A percentile compares a stretch with the other conserved stretches of the same genome.
These are phyloP conservation scores for Sesia bembeciformis DNA, from an alignment of 2,888 invertebrate species.

Conservation along the genomic window DNA sequence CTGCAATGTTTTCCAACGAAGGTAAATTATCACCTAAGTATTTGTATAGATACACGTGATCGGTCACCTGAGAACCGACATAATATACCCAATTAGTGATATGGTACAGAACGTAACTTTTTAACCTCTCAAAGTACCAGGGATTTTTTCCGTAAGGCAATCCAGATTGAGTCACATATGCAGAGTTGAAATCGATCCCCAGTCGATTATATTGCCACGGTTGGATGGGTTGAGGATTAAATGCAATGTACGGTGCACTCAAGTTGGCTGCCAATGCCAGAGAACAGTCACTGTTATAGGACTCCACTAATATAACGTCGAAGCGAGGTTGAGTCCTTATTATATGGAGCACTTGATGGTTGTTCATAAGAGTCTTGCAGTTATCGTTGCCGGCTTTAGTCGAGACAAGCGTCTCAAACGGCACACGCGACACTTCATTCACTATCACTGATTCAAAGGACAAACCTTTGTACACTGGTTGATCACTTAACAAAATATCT, in stretches of 20 bases:
- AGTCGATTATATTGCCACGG: conserved; percentile 70
- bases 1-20: conserved; percentile 70
- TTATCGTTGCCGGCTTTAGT: conserved; percentile 67
- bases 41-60: conserved; percentile 59
- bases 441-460: conserved; percentile 64
- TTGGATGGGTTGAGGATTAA: conserved; percentile 71
- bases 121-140: conserved; percentile 60
- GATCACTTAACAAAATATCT: conserved; percentile 65
- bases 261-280: conserved; percentile 79
- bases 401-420: conserved; percentile 60
- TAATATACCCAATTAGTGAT: conserved; percentile 64
- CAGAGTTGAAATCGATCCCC: conserved; percentile 67
- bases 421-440: conserved; percentile 61
- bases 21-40: conserved; percentile 70
- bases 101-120: conserved; percentile 52
- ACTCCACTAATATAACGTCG: conserved; percentile 82
- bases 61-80: conserved; percentile 54
- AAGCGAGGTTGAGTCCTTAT: conserved; percentile 67
- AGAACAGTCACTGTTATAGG: conserved; percentile 83
- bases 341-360: conserved; percentile 70
- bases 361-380: conserved; percentile 61
- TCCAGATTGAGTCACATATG: conserved; percentile 57
- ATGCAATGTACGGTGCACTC: conserved; percentile 76
- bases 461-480: conserved; percentile 51
- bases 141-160: conserved; percentile 59